Conservation (phyloP, 2,797 vertebrate genomes). For the Podarcis lilfordi region DNA sequence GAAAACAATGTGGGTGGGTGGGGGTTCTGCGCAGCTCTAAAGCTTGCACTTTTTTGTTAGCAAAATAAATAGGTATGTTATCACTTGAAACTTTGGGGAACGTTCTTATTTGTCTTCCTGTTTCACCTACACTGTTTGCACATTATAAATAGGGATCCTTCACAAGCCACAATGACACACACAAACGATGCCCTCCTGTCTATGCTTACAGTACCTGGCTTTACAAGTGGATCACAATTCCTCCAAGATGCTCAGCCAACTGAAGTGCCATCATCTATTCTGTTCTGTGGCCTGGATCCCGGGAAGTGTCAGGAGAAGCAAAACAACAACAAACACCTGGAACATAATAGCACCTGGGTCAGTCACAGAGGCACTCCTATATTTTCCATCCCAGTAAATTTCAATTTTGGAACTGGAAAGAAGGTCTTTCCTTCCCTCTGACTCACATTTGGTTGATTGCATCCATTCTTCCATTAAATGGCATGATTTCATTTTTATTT, state of each 20-base stretch:
- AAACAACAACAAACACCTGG: not conserved
- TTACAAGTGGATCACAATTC: not conserved
- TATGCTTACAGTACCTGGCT: not conserved
- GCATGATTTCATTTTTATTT: not conserved
- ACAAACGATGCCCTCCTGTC: not conserved
- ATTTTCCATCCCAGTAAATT: not conserved
- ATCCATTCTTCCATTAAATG: constrained; percentile 15
- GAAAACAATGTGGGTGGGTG: not conserved
- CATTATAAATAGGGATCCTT: not conserved
- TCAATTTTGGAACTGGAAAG: not conserved
- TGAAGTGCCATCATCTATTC: not conserved
- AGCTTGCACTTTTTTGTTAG: not conserved
- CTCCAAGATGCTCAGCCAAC: not conserved
- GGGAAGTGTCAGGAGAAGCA: not conserved
- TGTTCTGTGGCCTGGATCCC: not conserved
- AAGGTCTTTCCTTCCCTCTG: not conserved
- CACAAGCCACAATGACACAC: not conserved
- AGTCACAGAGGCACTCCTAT: not conserved
- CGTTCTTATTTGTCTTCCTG: not conserved
- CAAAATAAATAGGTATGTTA: not conserved
- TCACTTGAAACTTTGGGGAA: not conserved
- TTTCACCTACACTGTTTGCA: no score
- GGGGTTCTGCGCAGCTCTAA: not conserved
- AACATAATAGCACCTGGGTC: not conserved
- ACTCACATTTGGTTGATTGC: not conserved